Base-by-base conservation (phyloP, 2,888 invertebrate genomes). In the Petrophora chlorosata region DNA sequence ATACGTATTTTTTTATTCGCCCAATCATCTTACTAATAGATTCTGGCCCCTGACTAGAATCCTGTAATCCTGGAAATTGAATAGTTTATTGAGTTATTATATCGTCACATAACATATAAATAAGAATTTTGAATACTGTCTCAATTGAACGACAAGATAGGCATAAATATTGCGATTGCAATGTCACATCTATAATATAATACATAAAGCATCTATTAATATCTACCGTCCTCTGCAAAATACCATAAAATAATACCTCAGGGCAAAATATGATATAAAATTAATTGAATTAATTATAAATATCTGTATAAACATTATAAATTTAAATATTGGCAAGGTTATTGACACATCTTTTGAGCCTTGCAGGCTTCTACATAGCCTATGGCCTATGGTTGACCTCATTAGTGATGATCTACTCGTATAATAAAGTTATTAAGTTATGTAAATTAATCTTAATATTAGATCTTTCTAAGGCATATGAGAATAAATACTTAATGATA, bases 291-390 rank as follows among this genome's bases (percentile, higher is more conserved):
- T 22, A 9, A 34, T 42, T 28, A 35, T 28, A 36, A 16, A 32
- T 25, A 45, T 35, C 1, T 17, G 3, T 30, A 35, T 41, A 40
- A 28, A 47, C 16, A 14, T 25, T 4, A 9, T 25, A 15, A n/a
- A 41, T 40, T 41, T 41, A 14, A 16, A 48, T 48, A 48, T 3
- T 4, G 7, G 15, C 48, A 48, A 48, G 48, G 48, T 17, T 32
- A 26, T 8, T 12, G 17, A 36, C 35, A 33, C 36, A 30, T 40
- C 29, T 17, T 26, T 23, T n/a, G n/a, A n/a, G n/a, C n/a, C n/a
- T 46, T 33, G 33, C 33, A n/a, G n/a, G n/a, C 45, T 25, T 26
- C 26, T 38, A 17, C 23, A 12, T 25, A 30, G 15, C 5, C 29
- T 41, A 29, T 17, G 33, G 28, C 22, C 34, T 35, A 26, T 36